phyloP scores from a whole-genome alignment of 2,888 invertebrate genomes.

The Troglohyphantes excavatus region DNA sequence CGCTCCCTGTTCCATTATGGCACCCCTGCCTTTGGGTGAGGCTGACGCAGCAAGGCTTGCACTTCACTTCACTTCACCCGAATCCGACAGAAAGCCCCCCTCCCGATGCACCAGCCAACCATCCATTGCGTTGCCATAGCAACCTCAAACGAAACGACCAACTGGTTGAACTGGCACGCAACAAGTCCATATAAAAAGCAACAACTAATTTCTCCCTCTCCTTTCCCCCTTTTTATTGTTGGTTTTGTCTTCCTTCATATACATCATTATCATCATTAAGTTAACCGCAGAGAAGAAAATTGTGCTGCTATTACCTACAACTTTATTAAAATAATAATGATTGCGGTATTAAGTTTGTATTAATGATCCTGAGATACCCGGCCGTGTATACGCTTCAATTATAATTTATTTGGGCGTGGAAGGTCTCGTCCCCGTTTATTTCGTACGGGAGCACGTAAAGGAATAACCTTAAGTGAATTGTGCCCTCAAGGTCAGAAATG shows the following conservation, averaged over 20 bases:
- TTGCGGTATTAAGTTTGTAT: constrained; percentile 20
- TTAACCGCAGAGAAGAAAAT: constrained; percentile 54
- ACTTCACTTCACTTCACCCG: constrained; percentile 29
- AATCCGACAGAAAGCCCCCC: constrained; percentile 34
- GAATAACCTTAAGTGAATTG: background rate
- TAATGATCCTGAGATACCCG: constrained; percentile 13
- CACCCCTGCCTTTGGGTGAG: constrained; percentile 19
- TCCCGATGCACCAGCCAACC: constrained; percentile 52
- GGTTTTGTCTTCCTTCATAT: background rate
- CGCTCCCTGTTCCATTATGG: background rate
- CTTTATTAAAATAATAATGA: constrained; percentile 65
- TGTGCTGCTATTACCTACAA: constrained; percentile 18
- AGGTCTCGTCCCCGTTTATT: background rate
- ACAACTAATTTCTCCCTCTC: constrained; percentile 10
- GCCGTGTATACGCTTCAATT: constrained; percentile 6
- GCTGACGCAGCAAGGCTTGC: constrained; percentile 7
- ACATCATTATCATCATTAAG: constrained; percentile 48
- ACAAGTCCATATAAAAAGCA: constrained; percentile 60
- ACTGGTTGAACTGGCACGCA: constrained; percentile 74
- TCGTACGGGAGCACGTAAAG: background rate
- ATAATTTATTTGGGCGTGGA: constrained; percentile 23
- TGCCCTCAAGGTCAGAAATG: background rate
- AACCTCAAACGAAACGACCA: constrained; percentile 62
- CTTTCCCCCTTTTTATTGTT: background rate
- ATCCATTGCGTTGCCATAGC: constrained; percentile 61